Percentiles rank a stretch among this genome's conserved stretches.
These are phyloP conservation scores for Drosophila willistoni DNA, from an alignment of 1,140 invertebrate species.

Conservation along the genomic window DNA sequence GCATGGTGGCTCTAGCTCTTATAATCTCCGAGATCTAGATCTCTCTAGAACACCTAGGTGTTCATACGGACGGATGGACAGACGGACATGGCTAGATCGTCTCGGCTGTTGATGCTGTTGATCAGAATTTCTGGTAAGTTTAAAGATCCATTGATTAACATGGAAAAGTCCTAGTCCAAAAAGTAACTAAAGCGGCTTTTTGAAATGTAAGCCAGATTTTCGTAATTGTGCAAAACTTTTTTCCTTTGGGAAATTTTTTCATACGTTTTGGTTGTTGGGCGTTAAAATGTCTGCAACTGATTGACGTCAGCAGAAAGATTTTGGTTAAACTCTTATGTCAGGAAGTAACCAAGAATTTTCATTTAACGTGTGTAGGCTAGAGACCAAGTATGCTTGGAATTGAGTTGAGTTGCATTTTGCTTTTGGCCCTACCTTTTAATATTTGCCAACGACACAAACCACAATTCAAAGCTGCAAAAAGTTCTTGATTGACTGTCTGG, in stretches of 20 bases:
- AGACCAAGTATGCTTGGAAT: background rate
- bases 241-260: background rate
- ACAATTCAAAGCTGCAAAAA: slow-evolving; percentile 11
- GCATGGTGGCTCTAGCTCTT: too few relatives aligned
- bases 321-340: background rate
- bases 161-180: background rate
- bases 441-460: slow-evolving; percentile 6
- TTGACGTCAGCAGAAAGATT: background rate
- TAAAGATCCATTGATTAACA: too few relatives aligned
- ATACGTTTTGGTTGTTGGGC: background rate
- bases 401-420: background rate
- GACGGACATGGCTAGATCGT: too few relatives aligned
- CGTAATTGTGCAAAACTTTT: background rate
- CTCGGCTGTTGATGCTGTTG: too few relatives aligned
- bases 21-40: too few relatives aligned
- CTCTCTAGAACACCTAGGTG: too few relatives aligned
- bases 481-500: slow-evolving; percentile 4
- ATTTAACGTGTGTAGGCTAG: background rate
- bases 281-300: background rate
- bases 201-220: background rate
- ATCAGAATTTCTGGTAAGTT: too few relatives aligned
- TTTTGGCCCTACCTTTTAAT: background rate
- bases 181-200: background rate
- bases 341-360: background rate
- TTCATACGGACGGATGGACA: too few relatives aligned